phyloP scores from a whole-genome alignment of 1,140 invertebrate species.

The Pantala flavescens region DNA sequence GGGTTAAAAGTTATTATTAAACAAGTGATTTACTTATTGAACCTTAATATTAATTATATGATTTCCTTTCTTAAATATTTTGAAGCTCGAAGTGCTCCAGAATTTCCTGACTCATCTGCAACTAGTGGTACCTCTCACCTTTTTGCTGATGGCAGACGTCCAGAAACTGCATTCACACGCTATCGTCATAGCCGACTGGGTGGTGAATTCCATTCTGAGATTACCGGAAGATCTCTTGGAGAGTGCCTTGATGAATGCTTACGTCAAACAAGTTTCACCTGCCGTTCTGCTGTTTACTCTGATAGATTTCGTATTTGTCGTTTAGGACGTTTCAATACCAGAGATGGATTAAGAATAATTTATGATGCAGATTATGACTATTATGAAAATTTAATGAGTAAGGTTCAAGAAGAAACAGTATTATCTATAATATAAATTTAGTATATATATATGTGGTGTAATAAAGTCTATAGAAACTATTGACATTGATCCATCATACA shows the following conservation, averaged over 20 bases:
- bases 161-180: slow-evolving; percentile 79
- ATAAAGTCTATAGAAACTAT: not conserved
- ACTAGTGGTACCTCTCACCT: slow-evolving; percentile 55
- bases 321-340: slow-evolving; percentile 73
- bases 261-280: slow-evolving; percentile 75
- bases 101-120: slow-evolving; percentile 67
- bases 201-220: slow-evolving; percentile 79
- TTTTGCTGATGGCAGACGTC: slow-evolving; percentile 63
- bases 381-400: slow-evolving; percentile 83
- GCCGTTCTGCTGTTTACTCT: slow-evolving; percentile 76
- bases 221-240: slow-evolving; percentile 70
- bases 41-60: too few relatives aligned
- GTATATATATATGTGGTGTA: too few relatives aligned
- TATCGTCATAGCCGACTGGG: slow-evolving; percentile 74
- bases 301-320: slow-evolving; percentile 72
- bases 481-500: not conserved
- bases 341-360: slow-evolving; percentile 75
- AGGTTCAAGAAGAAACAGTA: too few relatives aligned
- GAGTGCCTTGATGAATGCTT: slow-evolving; percentile 83
- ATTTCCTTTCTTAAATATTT: not conserved
- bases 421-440: too few relatives aligned
- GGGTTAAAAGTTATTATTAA: too few relatives aligned
- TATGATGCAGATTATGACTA: slow-evolving; percentile 86
- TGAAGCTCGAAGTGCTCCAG: slow-evolving; percentile 27
- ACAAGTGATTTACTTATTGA: too few relatives aligned